Evolutionary conservation across 92 coral and sea anemone genomes (phyloP), one percentile per base, ranked within the genome.

Genomic region (Palythoa heliodiscus): DNA sequence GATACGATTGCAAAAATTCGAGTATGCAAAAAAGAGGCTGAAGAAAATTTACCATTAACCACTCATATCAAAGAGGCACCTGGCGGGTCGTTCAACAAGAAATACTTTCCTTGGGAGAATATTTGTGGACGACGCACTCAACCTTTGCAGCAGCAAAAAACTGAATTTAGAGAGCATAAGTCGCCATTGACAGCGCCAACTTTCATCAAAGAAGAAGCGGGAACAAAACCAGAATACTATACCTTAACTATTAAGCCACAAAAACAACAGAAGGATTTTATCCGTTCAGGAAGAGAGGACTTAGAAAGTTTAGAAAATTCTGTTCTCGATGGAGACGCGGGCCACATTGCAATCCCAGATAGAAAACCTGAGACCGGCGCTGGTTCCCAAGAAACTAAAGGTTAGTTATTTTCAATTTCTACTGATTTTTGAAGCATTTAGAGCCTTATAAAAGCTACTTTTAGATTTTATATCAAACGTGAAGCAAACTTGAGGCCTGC

Each of bases 151-250:
- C 63, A 20, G 20, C 47, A 23, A 5, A 11, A 13, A 40, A 14
- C 22, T 53, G 20, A 16, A 2, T 17, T 4, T 15, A 7, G 6
- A 11, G 35, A 66, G 35, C 63, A 22, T 0, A 61, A 80, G 24
- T 23, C 22, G 38, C 69, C 69, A 10, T 23, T 12, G 7, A 67
- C 7, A 7, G 39, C 5, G 50, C 60, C 57, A 55, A 15, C 22
- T 80, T 11, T 47, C 19, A 25, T 43, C 15, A 66, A 80, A 25
- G 24, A 80, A 20, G 74, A 80, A 67, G 20, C 74, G 25, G 73
- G 17, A 14, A 47, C 47, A 23, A 13, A 23, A 12, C 84, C 6
- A 80, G 12, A 80, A 17, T 47, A 39, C 7, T 38, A 67, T 37
- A 60, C 43, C 23, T 66, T 80, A 4, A 13, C 1, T 13, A 10